These are phyloP conservation scores for Lepeophtheirus nordmannii DNA, from an alignment of 2,888 invertebrate species.

Conservation along the genomic window DNA sequence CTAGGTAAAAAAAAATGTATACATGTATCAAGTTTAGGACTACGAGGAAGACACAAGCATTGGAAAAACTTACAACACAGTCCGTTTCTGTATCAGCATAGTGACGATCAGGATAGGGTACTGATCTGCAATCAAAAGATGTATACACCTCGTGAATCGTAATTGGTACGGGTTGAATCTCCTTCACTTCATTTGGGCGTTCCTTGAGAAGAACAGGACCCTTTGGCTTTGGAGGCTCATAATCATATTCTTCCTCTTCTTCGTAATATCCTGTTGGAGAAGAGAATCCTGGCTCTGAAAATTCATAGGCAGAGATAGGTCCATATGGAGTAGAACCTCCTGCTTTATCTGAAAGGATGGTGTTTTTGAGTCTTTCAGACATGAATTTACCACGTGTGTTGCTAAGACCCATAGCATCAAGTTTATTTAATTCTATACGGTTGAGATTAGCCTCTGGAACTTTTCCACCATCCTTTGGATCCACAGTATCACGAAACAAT, in stretches of 20 bases:
- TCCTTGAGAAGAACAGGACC: conserved; percentile 23
- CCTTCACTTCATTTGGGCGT: conserved; percentile 20
- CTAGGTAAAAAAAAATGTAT: neutral
- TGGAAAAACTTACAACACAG: conserved; percentile 10
- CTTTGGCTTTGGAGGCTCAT: conserved; percentile 20
- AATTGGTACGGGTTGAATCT: conserved; percentile 20
- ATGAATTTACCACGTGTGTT: neutral
- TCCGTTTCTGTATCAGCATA: conserved; percentile 24
- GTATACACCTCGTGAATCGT: conserved; percentile 19
- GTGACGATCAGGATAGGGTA: conserved; percentile 22
- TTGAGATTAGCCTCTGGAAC: conserved; percentile 12
- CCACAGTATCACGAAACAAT: conserved; percentile 13
- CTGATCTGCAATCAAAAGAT: conserved; percentile 21
- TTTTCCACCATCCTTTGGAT: conserved; percentile 19
- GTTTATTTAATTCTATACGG: conserved; percentile 13
- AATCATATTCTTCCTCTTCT: neutral
- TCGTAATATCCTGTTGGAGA: neutral
- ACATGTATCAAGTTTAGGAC: neutral
- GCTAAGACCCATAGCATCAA: conserved; percentile 19
- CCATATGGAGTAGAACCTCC: neutral
- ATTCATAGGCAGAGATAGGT: neutral
- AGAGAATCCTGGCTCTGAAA: neutral
- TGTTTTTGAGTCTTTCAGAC: conserved; percentile 12
- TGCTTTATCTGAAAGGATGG: conserved; percentile 15
- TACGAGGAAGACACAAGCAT: no score